Percentiles rank a stretch among this genome's conserved stretches.
Evolutionary conservation across 2,113 vertebrate genomes (phyloP).

Genomic region (Gallinago jamesoni): DNA sequence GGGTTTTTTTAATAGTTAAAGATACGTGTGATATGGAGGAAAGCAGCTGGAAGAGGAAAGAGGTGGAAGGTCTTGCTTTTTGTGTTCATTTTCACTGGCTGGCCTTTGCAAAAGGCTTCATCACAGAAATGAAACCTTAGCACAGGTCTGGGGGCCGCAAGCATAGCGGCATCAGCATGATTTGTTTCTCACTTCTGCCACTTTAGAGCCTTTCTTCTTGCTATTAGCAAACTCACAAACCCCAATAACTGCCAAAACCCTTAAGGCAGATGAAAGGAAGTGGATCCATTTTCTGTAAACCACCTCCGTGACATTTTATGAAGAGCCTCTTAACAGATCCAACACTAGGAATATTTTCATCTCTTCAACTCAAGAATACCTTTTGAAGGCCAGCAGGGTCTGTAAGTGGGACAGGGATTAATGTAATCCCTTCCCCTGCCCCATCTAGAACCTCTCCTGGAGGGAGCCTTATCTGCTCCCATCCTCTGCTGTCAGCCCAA

Average conservation of each 20-base stretch:
- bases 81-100: constrained; percentile 5
- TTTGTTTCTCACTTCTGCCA: constrained; percentile 2
- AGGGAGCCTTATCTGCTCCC: constrained; percentile 72
- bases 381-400: constrained; percentile 74
- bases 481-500: not conserved
- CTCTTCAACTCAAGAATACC: constrained; percentile 76
- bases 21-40: not conserved
- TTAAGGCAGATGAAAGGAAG: constrained; percentile 79
- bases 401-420: constrained; percentile 69
- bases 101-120: not conserved
- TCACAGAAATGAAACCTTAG: constrained; percentile 4
- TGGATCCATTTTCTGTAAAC: constrained; percentile 81
- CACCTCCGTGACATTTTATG: constrained; percentile 69
- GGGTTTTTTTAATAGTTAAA: not conserved
- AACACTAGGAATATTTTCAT: constrained; percentile 76
- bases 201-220: constrained; percentile 54
- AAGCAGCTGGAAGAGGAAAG: not conserved
- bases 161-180: constrained; percentile 23
- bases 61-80: not conserved
- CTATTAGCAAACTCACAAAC: constrained; percentile 60
- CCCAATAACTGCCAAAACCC: constrained; percentile 33
- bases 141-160: not conserved
- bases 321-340: constrained; percentile 82
- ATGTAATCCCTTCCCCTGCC: constrained; percentile 57
- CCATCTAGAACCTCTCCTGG: constrained; percentile 54